Evolutionary conservation across 2,888 invertebrate species (phyloP).

Genomic region (Amiota communis): DNA sequence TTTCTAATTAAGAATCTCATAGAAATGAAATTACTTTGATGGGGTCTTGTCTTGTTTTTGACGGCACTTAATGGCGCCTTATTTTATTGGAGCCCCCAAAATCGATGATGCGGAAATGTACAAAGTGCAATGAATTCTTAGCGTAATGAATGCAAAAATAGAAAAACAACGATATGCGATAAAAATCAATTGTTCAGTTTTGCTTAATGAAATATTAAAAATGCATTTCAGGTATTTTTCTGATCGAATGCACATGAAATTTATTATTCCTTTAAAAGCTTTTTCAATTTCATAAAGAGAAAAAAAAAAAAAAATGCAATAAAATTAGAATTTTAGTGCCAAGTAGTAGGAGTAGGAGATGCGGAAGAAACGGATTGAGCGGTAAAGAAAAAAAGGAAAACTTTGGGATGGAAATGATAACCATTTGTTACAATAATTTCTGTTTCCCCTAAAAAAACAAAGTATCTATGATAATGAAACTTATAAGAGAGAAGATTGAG

Average conservation of each 20-base stretch:
- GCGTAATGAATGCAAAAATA: no score
- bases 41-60: conserved; percentile 9
- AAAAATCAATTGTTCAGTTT: conserved; percentile 22
- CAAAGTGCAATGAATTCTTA: no score
- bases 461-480: no score
- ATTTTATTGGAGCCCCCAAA: conserved; percentile 22
- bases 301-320: background rate
- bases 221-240: conserved; percentile 51
- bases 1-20: no score
- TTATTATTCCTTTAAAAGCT: conserved; percentile 30
- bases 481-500: background rate
- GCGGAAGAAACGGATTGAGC: no score
- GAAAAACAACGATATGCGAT: no score
- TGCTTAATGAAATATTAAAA: conserved; percentile 58
- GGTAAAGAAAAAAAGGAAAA: no score
- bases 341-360: no score
- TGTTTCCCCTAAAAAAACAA: background rate
- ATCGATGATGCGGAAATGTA: background rate
- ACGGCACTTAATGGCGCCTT: conserved; percentile 30
- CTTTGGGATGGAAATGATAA: no score
- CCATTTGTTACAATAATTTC: conserved; percentile 7
- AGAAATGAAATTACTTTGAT: no score
- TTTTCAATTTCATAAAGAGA: conserved; percentile 2
- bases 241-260: conserved; percentile 22
- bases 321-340: no score